phyloP scores from a whole-genome alignment of 2,888 invertebrate species.

The Drosophila atripex region DNA sequence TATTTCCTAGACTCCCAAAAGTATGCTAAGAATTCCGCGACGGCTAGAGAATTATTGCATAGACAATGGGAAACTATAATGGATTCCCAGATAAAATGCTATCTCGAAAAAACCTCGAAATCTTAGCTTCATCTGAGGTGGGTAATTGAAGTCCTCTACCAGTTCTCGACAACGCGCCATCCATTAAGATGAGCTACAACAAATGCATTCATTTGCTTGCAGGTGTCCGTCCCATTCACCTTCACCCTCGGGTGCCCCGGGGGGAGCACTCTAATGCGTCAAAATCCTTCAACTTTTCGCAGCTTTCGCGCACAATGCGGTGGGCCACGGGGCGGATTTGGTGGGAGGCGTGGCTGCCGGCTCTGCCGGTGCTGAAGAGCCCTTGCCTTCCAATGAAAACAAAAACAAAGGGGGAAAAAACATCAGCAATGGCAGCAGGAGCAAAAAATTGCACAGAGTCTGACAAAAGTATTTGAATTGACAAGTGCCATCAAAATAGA shows the following conservation, averaged over 20 bases:
- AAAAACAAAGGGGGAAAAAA: constrained; percentile 48
- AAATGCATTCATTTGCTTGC: constrained; percentile 69
- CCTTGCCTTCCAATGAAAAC: constrained; percentile 63
- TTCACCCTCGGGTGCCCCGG: constrained; percentile 24
- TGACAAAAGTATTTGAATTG: constrained; percentile 79
- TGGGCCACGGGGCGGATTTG: constrained; percentile 8
- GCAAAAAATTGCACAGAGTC: constrained; percentile 46
- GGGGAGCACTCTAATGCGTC: constrained; percentile 63
- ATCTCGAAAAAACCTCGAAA: not conserved
- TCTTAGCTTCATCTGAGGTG: not conserved
- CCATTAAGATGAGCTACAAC: constrained; percentile 29
- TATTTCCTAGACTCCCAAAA: not conserved
- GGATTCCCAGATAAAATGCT: not conserved
- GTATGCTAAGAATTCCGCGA: not conserved
- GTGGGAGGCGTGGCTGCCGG: constrained; percentile 44
- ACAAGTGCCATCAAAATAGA: constrained; percentile 80
- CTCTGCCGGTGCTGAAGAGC: constrained; percentile 57
- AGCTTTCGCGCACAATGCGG: constrained; percentile 57
- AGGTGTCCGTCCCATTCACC: constrained; percentile 57
- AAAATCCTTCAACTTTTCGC: constrained; percentile 79
- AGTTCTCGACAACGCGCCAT: constrained; percentile 19
- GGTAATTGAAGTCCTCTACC: constrained; percentile 16
- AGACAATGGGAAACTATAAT: not conserved
- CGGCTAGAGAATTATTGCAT: not conserved
- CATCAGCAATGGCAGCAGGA: constrained; percentile 11